These are phyloP conservation scores for Trissolcus japonicus DNA, from an alignment of 2,888 invertebrate genomes.

Conservation along the genomic window DNA sequence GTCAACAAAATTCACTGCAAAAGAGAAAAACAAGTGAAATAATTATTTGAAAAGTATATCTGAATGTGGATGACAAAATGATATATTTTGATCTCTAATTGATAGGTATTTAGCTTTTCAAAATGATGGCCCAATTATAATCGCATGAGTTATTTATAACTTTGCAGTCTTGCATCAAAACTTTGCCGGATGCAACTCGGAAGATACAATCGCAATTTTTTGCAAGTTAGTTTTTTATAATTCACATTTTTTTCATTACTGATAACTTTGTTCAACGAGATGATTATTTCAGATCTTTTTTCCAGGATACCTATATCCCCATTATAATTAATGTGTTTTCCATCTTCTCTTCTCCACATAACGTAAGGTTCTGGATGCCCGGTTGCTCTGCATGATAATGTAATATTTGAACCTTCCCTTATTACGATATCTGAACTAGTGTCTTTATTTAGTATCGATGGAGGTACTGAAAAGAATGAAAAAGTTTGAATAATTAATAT, in stretches of 20 bases:
- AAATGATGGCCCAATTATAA: no score
- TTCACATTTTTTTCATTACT: no score
- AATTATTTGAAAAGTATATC: neutral
- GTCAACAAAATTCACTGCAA: slow-evolving; percentile 89
- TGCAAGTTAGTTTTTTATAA: no score
- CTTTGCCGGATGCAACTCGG: no score
- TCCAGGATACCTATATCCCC: slow-evolving; percentile 85
- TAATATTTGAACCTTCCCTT: slow-evolving; percentile 91
- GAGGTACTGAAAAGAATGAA: slow-evolving; percentile 94
- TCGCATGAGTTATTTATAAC: no score
- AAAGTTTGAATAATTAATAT: no score
- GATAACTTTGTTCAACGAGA: no score
- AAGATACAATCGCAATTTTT: no score
- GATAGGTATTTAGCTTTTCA: neutral
- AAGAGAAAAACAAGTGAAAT: slow-evolving; percentile 64
- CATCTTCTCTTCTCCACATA: slow-evolving; percentile 94
- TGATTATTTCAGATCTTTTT: neutral
- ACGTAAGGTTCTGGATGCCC: slow-evolving; percentile 95
- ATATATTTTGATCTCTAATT: neutral
- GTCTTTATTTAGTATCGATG: slow-evolving; percentile 91
- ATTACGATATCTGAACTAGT: slow-evolving; percentile 95
- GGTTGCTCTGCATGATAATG: slow-evolving; percentile 89
- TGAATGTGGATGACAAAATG: neutral
- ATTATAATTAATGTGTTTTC: slow-evolving; percentile 91
- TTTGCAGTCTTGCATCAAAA: no score